Evolutionary conservation across 2,888 invertebrate genomes (phyloP).

Genomic region (Alloplasta piceator): DNA sequence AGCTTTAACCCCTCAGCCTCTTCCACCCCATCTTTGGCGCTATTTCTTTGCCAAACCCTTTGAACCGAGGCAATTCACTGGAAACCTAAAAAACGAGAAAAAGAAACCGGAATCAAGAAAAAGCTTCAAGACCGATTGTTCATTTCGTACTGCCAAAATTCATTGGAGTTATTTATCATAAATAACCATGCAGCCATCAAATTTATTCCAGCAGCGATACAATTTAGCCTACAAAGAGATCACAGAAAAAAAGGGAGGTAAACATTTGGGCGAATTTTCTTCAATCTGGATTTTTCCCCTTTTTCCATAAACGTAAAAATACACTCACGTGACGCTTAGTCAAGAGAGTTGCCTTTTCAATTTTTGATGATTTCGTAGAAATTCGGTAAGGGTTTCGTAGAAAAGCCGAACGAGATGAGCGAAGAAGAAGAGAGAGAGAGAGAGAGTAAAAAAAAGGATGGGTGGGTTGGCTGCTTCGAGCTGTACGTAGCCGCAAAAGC

Average conservation of each 20-base stretch:
- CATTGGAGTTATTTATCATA: too few species aligned
- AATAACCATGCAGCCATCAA: too few species aligned
- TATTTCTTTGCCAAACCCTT: not conserved
- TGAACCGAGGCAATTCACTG: not conserved
- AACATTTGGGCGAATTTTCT: too few species aligned
- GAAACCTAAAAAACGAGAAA: not conserved
- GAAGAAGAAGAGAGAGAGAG: not conserved
- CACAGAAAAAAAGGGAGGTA: not conserved
- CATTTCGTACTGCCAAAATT: not conserved
- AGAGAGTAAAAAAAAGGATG: conserved; percentile 18
- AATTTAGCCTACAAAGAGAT: too few species aligned
- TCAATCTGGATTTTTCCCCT: too few species aligned
- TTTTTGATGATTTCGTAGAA: conserved; percentile 82
- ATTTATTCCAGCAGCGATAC: too few species aligned
- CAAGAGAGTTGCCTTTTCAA: conserved; percentile 77
- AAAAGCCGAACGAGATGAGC: conserved; percentile 29
- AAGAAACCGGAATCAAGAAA: not conserved
- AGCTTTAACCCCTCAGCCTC: conserved; percentile 19
- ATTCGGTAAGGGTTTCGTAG: conserved; percentile 80
- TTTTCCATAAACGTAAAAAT: not conserved
- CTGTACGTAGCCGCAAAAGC: conserved; percentile 61
- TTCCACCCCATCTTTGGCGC: not conserved
- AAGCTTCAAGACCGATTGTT: not conserved
- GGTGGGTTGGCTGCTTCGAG: conserved; percentile 40
- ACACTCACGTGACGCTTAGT: not conserved